A percentile compares a stretch with the other conserved stretches of the same genome.
Conservation (phyloP, 2,113 vertebrate genomes). For the Plotosus lineatus region DNA sequence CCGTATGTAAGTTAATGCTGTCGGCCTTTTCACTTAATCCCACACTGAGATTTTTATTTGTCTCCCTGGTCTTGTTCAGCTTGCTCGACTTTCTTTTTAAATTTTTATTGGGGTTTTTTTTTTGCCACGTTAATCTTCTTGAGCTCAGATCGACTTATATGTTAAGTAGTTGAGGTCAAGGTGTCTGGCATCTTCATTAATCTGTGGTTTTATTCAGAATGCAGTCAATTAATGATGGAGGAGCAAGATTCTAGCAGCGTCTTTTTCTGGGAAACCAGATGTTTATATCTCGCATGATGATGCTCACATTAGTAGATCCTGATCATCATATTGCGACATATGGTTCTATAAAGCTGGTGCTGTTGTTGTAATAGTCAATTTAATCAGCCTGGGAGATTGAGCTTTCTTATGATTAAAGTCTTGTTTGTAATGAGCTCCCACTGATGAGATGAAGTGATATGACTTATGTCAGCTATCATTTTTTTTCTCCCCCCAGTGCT, state of each 20-base stretch:
- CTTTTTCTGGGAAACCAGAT: not conserved
- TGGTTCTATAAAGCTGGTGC: not conserved
- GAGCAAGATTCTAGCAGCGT: not conserved
- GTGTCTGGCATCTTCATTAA: constrained; percentile 44
- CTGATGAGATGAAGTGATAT: not conserved
- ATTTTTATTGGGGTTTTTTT: too few relatives aligned
- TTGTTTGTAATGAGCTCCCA: not conserved
- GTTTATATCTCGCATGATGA: not conserved
- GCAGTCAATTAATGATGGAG: not conserved
- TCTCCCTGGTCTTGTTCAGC: not conserved
- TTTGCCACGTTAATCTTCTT: constrained; percentile 8
- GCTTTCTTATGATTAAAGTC: not conserved
- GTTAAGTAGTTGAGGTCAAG: not conserved
- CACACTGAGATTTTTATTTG: not conserved
- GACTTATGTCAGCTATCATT: not conserved
- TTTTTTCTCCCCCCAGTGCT: not conserved
- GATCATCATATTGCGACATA: not conserved
- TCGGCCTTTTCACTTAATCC: not conserved
- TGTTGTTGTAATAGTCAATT: not conserved
- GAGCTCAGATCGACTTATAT: not conserved
- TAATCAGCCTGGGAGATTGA: not conserved
- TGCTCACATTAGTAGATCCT: not conserved
- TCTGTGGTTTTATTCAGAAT: not conserved
- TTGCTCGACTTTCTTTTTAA: not conserved
- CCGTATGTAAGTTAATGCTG: not conserved